These are phyloP conservation scores for Synanthedon andrenaeformis DNA, from an alignment of 2,888 invertebrate species.

Conservation along the genomic window DNA sequence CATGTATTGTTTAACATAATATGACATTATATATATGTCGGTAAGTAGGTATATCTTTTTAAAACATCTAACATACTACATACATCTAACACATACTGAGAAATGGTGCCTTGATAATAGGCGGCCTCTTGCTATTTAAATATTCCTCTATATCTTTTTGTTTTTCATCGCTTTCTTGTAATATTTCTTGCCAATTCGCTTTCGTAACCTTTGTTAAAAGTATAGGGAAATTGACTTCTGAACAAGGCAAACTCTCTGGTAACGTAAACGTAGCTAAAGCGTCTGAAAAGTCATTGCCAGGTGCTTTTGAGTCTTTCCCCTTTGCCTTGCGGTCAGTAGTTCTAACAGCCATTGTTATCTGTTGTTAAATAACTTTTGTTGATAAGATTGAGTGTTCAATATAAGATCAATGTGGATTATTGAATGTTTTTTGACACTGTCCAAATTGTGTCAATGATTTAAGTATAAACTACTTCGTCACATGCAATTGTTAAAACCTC, in stretches of 20 bases:
- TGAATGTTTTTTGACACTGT: too few species aligned
- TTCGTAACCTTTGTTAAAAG: slow-evolving; percentile 21
- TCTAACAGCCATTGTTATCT: slow-evolving; percentile 34
- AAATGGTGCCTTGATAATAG: slow-evolving; percentile 32
- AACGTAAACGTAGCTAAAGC: slow-evolving; percentile 34
- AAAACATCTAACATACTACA: too few species aligned
- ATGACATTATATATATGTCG: too few species aligned
- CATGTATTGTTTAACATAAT: too few species aligned
- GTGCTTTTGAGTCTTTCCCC: slow-evolving; percentile 26
- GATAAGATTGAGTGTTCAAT: too few species aligned
- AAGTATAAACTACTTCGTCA: too few species aligned
- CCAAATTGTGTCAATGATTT: too few species aligned
- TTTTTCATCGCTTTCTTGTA: slow-evolving; percentile 33
- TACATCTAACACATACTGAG: slow-evolving; percentile 37
- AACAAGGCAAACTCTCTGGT: slow-evolving; percentile 51
- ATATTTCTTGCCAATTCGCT: slow-evolving; percentile 43
- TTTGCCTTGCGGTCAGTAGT: slow-evolving; percentile 41
- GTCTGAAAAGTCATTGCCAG: slow-evolving; percentile 21
- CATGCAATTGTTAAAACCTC: too few species aligned
- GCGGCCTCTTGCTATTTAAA: slow-evolving; percentile 25
- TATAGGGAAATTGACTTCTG: slow-evolving; percentile 49
- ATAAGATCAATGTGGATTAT: too few species aligned
- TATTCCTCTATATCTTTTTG: slow-evolving; percentile 33
- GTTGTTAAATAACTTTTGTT: too few species aligned
- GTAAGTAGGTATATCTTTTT: too few species aligned